Evolutionary conservation across 2,113 vertebrate genomes (phyloP).

Genomic region (Meriones unguiculatus): DNA sequence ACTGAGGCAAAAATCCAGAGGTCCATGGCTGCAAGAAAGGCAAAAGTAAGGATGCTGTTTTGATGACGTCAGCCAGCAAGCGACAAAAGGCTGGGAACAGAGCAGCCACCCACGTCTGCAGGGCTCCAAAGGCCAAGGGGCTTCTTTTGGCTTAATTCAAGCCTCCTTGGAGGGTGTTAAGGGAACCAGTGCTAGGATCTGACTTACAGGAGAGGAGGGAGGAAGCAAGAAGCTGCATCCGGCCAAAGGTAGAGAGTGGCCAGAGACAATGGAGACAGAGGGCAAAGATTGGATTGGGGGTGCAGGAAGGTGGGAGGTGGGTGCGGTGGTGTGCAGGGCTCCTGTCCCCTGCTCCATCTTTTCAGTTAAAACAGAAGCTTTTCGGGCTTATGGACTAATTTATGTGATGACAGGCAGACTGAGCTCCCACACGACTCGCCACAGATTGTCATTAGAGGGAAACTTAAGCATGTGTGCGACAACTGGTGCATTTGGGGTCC

Average conservation of each 20-base stretch:
- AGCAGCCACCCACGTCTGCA: too few species aligned
- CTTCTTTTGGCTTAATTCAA: background rate
- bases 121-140: background rate
- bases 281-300: background rate
- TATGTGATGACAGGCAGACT: background rate
- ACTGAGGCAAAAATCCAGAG: background rate
- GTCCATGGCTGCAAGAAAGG: background rate
- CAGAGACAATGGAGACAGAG: background rate
- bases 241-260: background rate
- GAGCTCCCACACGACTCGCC: background rate
- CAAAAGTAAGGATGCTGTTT: background rate
- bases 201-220: background rate
- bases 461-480: background rate
- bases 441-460: background rate
- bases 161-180: background rate
- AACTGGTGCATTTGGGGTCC: background rate
- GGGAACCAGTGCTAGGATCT: background rate
- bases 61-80: background rate
- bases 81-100: background rate
- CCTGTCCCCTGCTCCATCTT: background rate
- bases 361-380: conserved; percentile 4
- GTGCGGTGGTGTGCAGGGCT: background rate
- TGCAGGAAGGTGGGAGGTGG: background rate
- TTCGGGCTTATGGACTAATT: background rate
- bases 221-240: background rate